Evolutionary conservation across 2,888 invertebrate genomes (phyloP).

Genomic region (Teleogryllus oceanicus): DNA sequence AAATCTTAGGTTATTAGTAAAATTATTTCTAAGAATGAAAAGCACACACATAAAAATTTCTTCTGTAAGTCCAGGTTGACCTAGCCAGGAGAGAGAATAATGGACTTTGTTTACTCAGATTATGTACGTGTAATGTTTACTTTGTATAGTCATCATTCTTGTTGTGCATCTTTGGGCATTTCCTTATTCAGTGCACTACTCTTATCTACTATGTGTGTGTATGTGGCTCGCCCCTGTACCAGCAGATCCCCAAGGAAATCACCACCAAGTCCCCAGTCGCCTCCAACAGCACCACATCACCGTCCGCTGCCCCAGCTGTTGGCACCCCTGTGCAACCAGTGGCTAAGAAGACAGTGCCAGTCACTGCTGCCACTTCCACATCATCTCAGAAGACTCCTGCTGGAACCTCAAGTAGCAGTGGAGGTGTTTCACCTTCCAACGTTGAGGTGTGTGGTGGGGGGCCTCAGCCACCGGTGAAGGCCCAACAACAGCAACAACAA

Average conservation of each 20-base stretch:
- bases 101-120: neutral
- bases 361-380: constrained; percentile 43
- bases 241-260: constrained; percentile 60
- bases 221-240: constrained; percentile 44
- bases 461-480: constrained; percentile 40
- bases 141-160: constrained; percentile 20
- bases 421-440: constrained; percentile 22
- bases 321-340: constrained; percentile 11
- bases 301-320: constrained; percentile 45
- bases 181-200: constrained; percentile 22
- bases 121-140: constrained; percentile 20
- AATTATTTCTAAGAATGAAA: too few species aligned
- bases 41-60: too few species aligned
- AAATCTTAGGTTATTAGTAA: too few species aligned
- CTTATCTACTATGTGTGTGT: constrained; percentile 33
- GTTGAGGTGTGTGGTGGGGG: constrained; percentile 30
- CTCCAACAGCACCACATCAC: constrained; percentile 44
- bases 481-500: constrained; percentile 29
- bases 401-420: constrained; percentile 19
- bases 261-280: constrained; percentile 45
- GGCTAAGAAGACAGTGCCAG: constrained; percentile 43
- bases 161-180: constrained; percentile 35
- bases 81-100: too few species aligned
- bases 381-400: constrained; percentile 20
- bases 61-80: too few species aligned